Evolutionary conservation across 2,888 invertebrate species (phyloP).

Genomic region (Agrotis puta): DNA sequence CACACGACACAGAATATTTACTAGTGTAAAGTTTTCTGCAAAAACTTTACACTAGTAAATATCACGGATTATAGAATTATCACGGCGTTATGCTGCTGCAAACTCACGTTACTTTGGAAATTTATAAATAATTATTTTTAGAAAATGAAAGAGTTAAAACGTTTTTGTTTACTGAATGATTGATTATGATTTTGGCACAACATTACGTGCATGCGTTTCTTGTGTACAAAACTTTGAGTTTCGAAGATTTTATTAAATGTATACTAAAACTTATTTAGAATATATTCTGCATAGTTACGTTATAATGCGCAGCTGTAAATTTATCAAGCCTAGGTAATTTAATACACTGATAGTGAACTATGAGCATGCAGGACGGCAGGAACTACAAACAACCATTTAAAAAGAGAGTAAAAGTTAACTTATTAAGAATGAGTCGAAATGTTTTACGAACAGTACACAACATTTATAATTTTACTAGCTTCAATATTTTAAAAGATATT

Average conservation of each 20-base stretch:
- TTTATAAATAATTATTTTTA: slow-evolving; percentile 1
- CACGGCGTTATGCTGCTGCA: background rate
- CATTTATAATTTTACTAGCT: slow-evolving; percentile 31
- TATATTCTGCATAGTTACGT: slow-evolving; percentile 34
- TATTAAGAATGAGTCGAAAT: slow-evolving; percentile 39
- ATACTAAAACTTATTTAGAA: slow-evolving; percentile 42
- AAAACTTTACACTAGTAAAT: no score
- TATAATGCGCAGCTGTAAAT: slow-evolving; percentile 43
- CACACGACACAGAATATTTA: background rate
- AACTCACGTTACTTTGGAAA: slow-evolving; percentile 28
- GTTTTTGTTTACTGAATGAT: slow-evolving; percentile 33
- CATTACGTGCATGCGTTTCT: slow-evolving; percentile 55
- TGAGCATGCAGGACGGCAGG: slow-evolving; percentile 74
- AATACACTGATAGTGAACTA: slow-evolving; percentile 52
- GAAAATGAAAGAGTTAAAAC: slow-evolving; percentile 12
- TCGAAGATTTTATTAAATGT: slow-evolving; percentile 34
- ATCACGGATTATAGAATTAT: no score
- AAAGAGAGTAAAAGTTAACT: slow-evolving; percentile 66
- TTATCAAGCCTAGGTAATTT: slow-evolving; percentile 49
- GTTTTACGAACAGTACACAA: slow-evolving; percentile 40
- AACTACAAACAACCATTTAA: slow-evolving; percentile 74
- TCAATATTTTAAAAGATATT: slow-evolving; percentile 37
- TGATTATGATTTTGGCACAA: slow-evolving; percentile 65
- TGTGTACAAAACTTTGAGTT: slow-evolving; percentile 64
- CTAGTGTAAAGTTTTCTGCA: background rate